Base-by-base conservation (phyloP, 2,888 invertebrate genomes). In the Mythimna lalbum region DNA sequence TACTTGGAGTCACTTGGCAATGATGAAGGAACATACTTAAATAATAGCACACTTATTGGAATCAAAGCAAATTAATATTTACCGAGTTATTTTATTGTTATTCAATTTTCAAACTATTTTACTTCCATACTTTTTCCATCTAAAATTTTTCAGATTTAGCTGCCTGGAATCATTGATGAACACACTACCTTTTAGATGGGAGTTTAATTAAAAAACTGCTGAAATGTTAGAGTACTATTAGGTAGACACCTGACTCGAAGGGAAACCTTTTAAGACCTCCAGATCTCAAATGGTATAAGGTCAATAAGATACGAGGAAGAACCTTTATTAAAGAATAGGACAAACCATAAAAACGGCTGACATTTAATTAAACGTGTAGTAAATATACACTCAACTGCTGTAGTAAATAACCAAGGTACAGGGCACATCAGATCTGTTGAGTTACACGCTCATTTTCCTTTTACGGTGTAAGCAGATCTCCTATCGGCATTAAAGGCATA, bases 351-450 rank as follows among this genome's bases (percentile, higher is more conserved):
- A 74, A 67, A 67, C 2, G 6, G n/a, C 36, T 60, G 36, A 55
- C 43, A 67, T 79, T 76, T 63, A 73, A 93, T 93, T 93, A 93
- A 93, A 92, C 90, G 89, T 90, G 90, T 90, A 90, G 90, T 88
- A 91, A 92, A 93, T 90, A 91, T 84, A 89, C 87, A 88, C 84
- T 89, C 66, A 86, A 90, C 85, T 74, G 23, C 21, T 31, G 19
- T 52, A 76, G 85, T 90, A 85, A 93, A 88, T 91, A 91, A 23
- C 59, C 39, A 7, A 14, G 36, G 47, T 66, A 70, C 50, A 64
- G 21, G 36, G 43, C 85, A 86, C 81, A 86, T 80, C 82, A 83
- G 82, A 84, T 85, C 77, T 75, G 69, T 67, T 73, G 69, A 68
- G 69, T 64, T 76, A 71, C 43, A 78, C 49, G 63, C 63, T 71